A percentile compares a stretch with the other conserved stretches of the same genome.
These are phyloP conservation scores for Pyrocephalus nanus DNA, from an alignment of 2,797 vertebrate species.

Conservation along the genomic window DNA sequence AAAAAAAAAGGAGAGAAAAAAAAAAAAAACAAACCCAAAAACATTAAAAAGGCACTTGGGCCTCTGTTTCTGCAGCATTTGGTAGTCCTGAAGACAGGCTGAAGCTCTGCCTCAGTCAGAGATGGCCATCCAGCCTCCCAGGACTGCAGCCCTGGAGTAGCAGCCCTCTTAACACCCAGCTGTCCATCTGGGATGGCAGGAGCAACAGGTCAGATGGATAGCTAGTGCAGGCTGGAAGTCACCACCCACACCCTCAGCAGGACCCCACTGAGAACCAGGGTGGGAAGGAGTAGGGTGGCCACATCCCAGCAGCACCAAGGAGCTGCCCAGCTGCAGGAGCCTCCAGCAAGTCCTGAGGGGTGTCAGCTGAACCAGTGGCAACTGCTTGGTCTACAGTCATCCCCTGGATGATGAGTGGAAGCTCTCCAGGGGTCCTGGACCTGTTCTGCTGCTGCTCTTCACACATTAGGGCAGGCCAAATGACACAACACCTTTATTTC, in stretches of 20 bases:
- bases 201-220: background rate
- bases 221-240: background rate
- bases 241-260: background rate
- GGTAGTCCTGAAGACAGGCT: background rate
- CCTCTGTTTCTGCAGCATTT: background rate
- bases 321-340: background rate
- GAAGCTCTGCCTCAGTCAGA: background rate
- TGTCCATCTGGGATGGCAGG: background rate
- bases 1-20: fast-evolving
- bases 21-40: too few species aligned
- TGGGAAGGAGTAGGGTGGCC: background rate
- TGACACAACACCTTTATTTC: background rate
- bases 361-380: background rate
- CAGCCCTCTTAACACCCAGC: background rate
- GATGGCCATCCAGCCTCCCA: background rate
- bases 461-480: background rate
- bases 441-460: background rate
- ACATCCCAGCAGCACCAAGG: background rate
- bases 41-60: background rate
- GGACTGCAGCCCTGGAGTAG: background rate
- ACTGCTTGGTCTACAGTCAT: background rate
- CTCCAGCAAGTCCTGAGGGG: background rate
- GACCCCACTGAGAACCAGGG: fast-evolving
- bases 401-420: fast-evolving
- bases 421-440: background rate